These are phyloP conservation scores for Holothuria scabra DNA, from an alignment of 53 echinoderm and acorn worm species.

Conservation along the genomic window DNA sequence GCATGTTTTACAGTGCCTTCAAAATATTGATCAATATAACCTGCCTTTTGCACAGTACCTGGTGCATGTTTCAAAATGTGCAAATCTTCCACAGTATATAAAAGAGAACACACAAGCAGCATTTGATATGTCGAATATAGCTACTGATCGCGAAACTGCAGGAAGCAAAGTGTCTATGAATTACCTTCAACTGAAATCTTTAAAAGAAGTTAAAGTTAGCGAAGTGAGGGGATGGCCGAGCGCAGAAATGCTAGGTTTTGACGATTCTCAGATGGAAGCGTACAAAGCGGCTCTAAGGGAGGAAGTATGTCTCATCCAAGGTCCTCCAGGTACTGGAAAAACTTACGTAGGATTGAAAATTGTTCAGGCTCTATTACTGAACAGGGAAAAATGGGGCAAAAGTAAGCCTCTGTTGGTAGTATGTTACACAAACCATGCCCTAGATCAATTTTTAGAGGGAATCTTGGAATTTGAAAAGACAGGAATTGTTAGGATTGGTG, in stretches of 20 bases:
- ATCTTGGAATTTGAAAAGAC: conserved; percentile 60
- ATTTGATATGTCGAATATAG: conserved; percentile 55
- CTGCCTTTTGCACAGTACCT: conserved; percentile 75
- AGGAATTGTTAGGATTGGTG: conserved; percentile 79
- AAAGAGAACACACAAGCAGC: conserved; percentile 14
- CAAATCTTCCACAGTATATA: conserved; percentile 53
- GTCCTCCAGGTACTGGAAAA: conserved; percentile 91
- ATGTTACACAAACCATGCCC: conserved; percentile 87
- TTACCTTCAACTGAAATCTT: not conserved
- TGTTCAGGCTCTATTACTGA: conserved; percentile 62
- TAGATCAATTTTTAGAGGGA: conserved; percentile 91
- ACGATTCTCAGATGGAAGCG: conserved; percentile 74
- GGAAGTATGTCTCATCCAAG: conserved; percentile 79
- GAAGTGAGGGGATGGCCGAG: conserved; percentile 65
- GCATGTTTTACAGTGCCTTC: conserved; percentile 71
- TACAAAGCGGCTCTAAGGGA: conserved; percentile 71
- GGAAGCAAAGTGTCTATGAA: not conserved
- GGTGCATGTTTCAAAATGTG: conserved; percentile 39
- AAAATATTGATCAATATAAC: conserved; percentile 48
- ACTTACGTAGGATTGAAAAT: conserved; percentile 83
- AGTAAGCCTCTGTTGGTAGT: conserved; percentile 72
- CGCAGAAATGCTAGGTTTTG: conserved; percentile 50
- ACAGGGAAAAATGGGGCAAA: conserved; percentile 19
- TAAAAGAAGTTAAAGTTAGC: conserved; percentile 31
- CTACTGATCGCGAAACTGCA: not conserved